phyloP scores from a whole-genome alignment of 2,113 vertebrate genomes.

The Hypomesus transpacificus region DNA sequence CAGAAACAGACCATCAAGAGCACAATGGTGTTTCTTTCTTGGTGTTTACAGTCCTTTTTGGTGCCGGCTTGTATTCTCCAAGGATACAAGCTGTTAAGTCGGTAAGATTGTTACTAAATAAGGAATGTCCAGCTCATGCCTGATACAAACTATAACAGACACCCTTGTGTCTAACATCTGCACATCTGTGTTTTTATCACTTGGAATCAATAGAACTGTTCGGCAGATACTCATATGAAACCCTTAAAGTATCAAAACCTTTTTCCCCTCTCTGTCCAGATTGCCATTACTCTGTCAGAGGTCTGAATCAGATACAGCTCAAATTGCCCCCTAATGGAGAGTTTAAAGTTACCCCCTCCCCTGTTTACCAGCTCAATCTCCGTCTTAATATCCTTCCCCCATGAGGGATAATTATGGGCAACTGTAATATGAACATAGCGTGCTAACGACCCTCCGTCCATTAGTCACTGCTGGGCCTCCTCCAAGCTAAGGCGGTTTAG shows the following conservation, averaged over 20 bases:
- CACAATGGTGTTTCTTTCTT: too few relatives aligned
- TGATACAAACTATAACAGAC: neutral
- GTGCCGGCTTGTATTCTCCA: neutral
- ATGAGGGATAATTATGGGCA: slow-evolving; percentile 54
- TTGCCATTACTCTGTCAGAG: slow-evolving; percentile 27
- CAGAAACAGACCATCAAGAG: neutral
- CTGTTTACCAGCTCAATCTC: slow-evolving; percentile 40
- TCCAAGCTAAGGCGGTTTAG: slow-evolving; percentile 33
- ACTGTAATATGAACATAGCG: slow-evolving; percentile 59
- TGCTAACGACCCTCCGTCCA: slow-evolving; percentile 54
- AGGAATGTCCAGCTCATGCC: neutral
- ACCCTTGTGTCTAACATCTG: neutral
- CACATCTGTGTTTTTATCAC: neutral
- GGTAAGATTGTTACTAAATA: neutral
- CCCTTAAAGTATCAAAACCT: slow-evolving; percentile 19
- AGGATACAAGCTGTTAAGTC: neutral
- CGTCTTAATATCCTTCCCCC: slow-evolving; percentile 46
- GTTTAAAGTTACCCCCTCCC: slow-evolving; percentile 2
- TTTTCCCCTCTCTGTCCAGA: slow-evolving; percentile 7
- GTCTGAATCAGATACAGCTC: slow-evolving; percentile 42
- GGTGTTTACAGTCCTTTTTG: too few relatives aligned
- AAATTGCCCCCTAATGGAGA: slow-evolving; percentile 24
- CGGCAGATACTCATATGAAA: neutral
- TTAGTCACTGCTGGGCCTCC: slow-evolving; percentile 49
- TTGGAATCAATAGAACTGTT: neutral